A percentile compares a stretch with the other conserved stretches of the same genome.
Conservation (phyloP, 2,797 vertebrate species). For the Sebastes iracundus region DNA sequence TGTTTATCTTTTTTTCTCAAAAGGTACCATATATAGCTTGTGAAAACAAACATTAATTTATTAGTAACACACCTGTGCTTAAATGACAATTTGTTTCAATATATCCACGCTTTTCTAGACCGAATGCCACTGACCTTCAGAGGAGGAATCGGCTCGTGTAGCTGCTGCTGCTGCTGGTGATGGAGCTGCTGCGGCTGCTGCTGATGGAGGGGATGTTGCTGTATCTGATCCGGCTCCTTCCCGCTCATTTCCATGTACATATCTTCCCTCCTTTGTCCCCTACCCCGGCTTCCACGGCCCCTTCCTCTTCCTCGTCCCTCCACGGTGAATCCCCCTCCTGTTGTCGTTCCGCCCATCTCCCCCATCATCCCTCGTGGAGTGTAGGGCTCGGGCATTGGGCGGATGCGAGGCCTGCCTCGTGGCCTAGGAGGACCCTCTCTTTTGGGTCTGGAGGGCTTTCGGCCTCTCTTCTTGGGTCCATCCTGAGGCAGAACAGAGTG, state of each 20-base stretch:
- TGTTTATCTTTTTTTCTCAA: background rate
- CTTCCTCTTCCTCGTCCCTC: constrained; percentile 86
- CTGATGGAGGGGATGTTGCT: constrained; percentile 80
- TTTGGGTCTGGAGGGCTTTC: constrained; percentile 93
- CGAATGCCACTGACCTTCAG: constrained; percentile 87
- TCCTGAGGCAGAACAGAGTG: constrained; percentile 83
- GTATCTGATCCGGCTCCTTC: constrained; percentile 82
- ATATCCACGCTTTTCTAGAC: background rate
- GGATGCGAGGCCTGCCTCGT: constrained; percentile 90
- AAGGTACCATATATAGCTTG: background rate
- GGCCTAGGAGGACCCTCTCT: constrained; percentile 91
- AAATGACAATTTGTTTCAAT: background rate
- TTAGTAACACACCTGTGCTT: background rate
- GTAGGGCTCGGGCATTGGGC: constrained; percentile 86
- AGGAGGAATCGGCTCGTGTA: constrained; percentile 87
- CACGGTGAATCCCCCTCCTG: constrained; percentile 71
- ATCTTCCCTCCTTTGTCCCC: constrained; percentile 87
- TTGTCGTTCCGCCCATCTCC: constrained; percentile 76
- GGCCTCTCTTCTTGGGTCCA: constrained; percentile 89
- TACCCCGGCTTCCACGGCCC: constrained; percentile 84
- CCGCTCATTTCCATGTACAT: constrained; percentile 84
- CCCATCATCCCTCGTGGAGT: constrained; percentile 85
- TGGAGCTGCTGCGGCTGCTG: constrained; percentile 74
- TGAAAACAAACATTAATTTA: background rate
- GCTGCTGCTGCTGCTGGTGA: constrained; percentile 74